phyloP scores from a whole-genome alignment of 2,113 vertebrate species.

The Leucoraja erinaceus region DNA sequence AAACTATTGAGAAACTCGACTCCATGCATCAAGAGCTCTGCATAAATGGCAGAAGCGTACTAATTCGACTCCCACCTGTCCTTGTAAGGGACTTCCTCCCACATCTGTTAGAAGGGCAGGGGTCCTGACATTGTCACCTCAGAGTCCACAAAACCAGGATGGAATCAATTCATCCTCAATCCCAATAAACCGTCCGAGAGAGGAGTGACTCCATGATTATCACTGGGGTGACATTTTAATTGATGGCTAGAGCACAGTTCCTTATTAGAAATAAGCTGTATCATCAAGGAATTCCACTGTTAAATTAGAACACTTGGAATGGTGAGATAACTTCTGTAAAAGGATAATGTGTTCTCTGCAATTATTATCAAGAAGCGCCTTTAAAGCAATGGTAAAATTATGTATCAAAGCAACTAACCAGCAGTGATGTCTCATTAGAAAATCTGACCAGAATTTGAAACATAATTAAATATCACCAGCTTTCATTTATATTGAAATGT shows the following conservation, averaged over 20 bases:
- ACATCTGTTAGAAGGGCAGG: no score
- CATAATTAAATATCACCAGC: neutral
- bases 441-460: neutral
- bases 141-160: no score
- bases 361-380: neutral
- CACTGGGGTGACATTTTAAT: neutral
- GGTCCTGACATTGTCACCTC: no score
- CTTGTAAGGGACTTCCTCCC: no score
- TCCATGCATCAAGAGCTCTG: no score
- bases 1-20: no score
- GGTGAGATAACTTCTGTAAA: neutral
- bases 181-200: no score
- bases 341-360: neutral
- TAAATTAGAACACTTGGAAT: neutral
- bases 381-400: neutral
- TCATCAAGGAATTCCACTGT: neutral
- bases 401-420: constrained; percentile 4
- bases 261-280: neutral
- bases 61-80: no score
- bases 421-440: neutral
- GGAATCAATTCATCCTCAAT: no score
- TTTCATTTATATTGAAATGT: constrained; percentile 6
- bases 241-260: neutral
- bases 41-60: no score
- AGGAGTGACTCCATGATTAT: no score